Percentiles rank a stretch among this genome's conserved stretches.
Evolutionary conservation across 2,888 invertebrate genomes (phyloP).

Genomic region (Hyposoter didymator): DNA sequence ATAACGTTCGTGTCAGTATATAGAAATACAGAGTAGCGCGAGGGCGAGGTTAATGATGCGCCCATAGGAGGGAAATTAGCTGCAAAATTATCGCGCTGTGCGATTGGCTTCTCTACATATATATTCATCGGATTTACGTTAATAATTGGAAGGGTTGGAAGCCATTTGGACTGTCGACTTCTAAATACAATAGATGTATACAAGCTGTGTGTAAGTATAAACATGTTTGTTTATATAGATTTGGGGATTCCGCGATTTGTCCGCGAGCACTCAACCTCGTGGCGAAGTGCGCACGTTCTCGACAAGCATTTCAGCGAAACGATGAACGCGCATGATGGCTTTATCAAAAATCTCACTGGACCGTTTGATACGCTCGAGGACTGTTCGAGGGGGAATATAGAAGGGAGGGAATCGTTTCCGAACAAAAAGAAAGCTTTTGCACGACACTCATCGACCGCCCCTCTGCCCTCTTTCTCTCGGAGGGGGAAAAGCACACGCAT

Average conservation of each 20-base stretch:
- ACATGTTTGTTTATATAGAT: neutral
- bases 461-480: conserved; percentile 11
- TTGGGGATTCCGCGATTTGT: conserved; percentile 2
- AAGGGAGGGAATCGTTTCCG: conserved; percentile 30
- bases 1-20: neutral
- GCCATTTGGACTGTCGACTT: neutral
- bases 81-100: conserved; percentile 64
- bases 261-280: conserved; percentile 34
- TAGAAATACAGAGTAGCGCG: neutral
- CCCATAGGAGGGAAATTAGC: conserved; percentile 70
- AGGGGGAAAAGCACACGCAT: conserved; percentile 21
- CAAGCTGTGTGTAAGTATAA: neutral
- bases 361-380: conserved; percentile 14
- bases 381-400: conserved; percentile 9
- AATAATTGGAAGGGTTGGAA: conserved; percentile 21
- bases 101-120: neutral
- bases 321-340: conserved; percentile 5
- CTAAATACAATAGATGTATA: neutral
- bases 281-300: conserved; percentile 18
- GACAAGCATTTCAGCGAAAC: conserved; percentile 39
- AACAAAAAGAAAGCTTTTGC: conserved; percentile 28
- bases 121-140: neutral
- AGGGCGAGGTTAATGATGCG: conserved; percentile 16
- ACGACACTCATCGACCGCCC: neutral
- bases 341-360: conserved; percentile 29